Evolutionary conservation across 2,888 invertebrate genomes (phyloP).

Genomic region (Protophormia terraenovae): DNA sequence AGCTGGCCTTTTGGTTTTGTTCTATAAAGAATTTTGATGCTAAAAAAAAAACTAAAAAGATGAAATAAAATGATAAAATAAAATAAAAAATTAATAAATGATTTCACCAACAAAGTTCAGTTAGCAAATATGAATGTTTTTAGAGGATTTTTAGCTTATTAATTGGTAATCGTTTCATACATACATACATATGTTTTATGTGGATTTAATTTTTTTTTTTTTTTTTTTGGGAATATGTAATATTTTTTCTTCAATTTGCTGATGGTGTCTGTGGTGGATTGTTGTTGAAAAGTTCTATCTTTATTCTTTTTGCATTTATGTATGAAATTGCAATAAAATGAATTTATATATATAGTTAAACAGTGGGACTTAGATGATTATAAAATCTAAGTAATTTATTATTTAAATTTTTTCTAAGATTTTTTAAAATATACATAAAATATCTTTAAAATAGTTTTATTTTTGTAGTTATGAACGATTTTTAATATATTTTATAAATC

Average conservation of each 20-base stretch:
- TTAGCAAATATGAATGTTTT: conserved; percentile 21
- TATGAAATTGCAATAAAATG: too few relatives aligned
- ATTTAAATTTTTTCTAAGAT: too few relatives aligned
- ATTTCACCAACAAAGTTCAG: background rate
- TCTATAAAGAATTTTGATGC: background rate
- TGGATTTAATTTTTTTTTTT: background rate
- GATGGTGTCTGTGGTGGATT: too few relatives aligned
- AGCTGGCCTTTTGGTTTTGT: conserved; percentile 19
- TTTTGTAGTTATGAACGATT: too few relatives aligned
- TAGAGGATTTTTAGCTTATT: conserved; percentile 37
- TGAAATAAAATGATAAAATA: background rate
- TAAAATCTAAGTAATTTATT: too few relatives aligned
- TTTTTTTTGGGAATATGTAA: background rate
- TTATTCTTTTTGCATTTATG: too few relatives aligned
- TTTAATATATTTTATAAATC: too few relatives aligned
- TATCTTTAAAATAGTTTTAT: too few relatives aligned
- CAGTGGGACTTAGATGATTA: too few relatives aligned
- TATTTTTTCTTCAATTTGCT: background rate
- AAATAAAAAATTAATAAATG: background rate
- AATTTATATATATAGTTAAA: too few relatives aligned
- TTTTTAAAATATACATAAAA: too few relatives aligned
- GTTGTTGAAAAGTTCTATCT: too few relatives aligned
- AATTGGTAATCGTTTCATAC: conserved; percentile 60
- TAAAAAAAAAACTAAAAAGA: background rate
- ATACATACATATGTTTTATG: conserved; percentile 38